Percentiles rank a stretch among this genome's conserved stretches.
phyloP scores from a whole-genome alignment of 2,113 vertebrate species.

The Tichodroma muraria region DNA sequence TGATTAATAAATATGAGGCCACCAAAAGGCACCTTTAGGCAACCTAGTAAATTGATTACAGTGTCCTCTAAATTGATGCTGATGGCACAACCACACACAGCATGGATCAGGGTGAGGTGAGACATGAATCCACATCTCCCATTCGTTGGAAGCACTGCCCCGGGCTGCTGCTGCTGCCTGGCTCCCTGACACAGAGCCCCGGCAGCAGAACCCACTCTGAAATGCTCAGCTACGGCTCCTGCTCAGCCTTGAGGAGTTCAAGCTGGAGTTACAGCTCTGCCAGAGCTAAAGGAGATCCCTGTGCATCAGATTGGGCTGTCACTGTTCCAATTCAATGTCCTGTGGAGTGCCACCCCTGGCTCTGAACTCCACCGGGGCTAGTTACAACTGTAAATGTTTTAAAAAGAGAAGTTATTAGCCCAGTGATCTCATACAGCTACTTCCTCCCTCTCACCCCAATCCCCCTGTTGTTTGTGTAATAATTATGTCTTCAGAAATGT shows the following conservation, averaged over 20 bases:
- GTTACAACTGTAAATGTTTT: not conserved
- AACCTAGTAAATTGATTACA: not conserved
- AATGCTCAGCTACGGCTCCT: not conserved
- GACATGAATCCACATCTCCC: not conserved
- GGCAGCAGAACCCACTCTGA: not conserved
- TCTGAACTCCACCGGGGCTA: not conserved
- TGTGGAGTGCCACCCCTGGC: not conserved
- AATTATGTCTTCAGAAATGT: constrained; percentile 8
- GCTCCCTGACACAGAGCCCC: not conserved
- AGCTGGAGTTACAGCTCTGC: not conserved
- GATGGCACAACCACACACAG: not conserved
- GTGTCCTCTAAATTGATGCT: not conserved
- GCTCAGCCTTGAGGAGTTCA: not conserved
- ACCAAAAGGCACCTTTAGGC: constrained; percentile 18
- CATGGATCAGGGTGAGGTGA: not conserved
- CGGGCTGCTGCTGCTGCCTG: not conserved
- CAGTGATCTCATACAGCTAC: not conserved
- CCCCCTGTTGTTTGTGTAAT: not conserved
- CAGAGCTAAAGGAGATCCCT: not conserved
- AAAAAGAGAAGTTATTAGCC: not conserved
- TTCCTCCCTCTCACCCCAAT: not conserved
- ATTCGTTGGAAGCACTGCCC: not conserved
- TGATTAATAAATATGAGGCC: constrained; percentile 20
- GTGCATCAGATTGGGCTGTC: not conserved
- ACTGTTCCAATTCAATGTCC: not conserved